A percentile compares a stretch with the other conserved stretches of the same genome.
Conservation (phyloP, 2,113 vertebrate genomes). For the Hippocampus barbouri region DNA sequence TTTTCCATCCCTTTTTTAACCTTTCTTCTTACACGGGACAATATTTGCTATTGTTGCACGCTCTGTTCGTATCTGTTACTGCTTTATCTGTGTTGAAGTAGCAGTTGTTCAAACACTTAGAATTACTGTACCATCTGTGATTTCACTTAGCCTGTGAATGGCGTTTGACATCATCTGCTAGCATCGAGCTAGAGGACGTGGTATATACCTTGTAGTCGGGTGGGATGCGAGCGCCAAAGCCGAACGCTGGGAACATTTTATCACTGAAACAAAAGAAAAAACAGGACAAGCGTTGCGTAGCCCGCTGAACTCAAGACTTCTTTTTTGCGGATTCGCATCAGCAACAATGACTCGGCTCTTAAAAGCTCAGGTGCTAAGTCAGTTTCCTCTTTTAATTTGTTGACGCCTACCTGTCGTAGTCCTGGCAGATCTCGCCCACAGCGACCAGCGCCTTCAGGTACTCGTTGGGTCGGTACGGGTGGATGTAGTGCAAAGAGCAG, state of each 20-base stretch:
- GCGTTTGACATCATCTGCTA: not conserved
- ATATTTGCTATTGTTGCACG: not conserved
- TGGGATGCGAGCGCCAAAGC: slow-evolving; percentile 93
- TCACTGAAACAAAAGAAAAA: slow-evolving; percentile 75
- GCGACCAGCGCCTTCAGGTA: slow-evolving; percentile 97
- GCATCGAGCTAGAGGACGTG: not conserved
- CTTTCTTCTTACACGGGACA: not conserved
- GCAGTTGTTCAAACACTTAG: not conserved
- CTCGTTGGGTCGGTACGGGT: slow-evolving; percentile 95
- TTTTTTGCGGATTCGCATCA: not conserved
- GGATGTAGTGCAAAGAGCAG: slow-evolving; percentile 97
- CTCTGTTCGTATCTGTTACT: not conserved
- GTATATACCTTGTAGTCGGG: slow-evolving; percentile 89
- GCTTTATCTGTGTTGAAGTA: not conserved
- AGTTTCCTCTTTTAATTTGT: slow-evolving; percentile 14
- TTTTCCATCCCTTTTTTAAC: slow-evolving; percentile 1
- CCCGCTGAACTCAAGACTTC: not conserved
- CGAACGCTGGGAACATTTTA: slow-evolving; percentile 99
- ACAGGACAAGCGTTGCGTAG: slow-evolving; percentile 6
- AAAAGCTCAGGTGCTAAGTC: not conserved
- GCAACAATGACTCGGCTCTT: too few relatives aligned
- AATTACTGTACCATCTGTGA: not conserved
- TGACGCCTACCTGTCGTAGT: slow-evolving; percentile 88
- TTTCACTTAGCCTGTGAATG: not conserved
- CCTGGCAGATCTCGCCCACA: slow-evolving; percentile 98